phyloP scores from a whole-genome alignment of 2,888 invertebrate species.

The Calliphora vomitoria region DNA sequence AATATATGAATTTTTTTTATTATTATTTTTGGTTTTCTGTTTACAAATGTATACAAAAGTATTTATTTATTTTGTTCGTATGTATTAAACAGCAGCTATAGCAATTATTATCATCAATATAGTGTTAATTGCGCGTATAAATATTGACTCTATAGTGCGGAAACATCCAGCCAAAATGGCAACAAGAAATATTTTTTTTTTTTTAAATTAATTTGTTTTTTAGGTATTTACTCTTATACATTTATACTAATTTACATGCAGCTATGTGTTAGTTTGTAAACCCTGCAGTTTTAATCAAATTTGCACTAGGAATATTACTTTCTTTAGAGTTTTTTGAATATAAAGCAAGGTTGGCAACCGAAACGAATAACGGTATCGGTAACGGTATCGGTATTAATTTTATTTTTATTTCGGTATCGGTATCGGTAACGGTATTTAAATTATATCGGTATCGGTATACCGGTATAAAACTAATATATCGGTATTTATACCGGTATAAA shows the following conservation, averaged over 20 bases:
- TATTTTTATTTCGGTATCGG: too few species aligned
- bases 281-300: too few species aligned
- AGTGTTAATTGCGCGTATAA: slow-evolving; percentile 67
- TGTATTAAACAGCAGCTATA: slow-evolving; percentile 64
- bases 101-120: slow-evolving; percentile 59
- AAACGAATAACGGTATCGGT: too few species aligned
- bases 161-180: slow-evolving; percentile 61
- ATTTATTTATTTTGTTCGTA: slow-evolving; percentile 64
- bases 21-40: slow-evolving; percentile 29
- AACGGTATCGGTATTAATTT: too few species aligned
- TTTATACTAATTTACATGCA: not conserved
- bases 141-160: slow-evolving; percentile 66
- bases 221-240: too few species aligned
- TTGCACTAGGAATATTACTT: too few species aligned
- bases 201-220: slow-evolving; percentile 1
- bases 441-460: too few species aligned
- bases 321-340: too few species aligned
- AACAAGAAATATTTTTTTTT: slow-evolving; percentile 39
- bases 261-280: not conserved
- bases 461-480: too few species aligned
- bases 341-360: too few species aligned
- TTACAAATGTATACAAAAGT: slow-evolving; percentile 22
- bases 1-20: slow-evolving; percentile 12
- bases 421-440: too few species aligned
- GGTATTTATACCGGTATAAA: too few species aligned